Evolutionary conservation across 1,140 invertebrate species (phyloP), one percentile per base, ranked within the genome.

Genomic region (Monochamus saltuarius): DNA sequence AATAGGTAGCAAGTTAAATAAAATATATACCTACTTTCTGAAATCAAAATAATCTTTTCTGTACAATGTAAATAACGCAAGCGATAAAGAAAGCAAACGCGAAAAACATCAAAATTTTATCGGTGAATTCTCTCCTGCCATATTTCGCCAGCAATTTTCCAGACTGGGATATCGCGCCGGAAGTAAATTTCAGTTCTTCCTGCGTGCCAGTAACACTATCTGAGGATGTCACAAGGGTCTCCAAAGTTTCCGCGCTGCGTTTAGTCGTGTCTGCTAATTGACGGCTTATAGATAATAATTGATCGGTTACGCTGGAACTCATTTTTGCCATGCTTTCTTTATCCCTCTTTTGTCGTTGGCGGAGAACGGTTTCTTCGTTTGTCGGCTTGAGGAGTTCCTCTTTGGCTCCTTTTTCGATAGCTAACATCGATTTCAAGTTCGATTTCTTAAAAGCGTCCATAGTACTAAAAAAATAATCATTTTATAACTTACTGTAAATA

Each of bases 111-210:
- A 98, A 80, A 43, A 95, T 84, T 83, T 96, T 97, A 74, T 98
- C 95, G 0, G 96, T 98, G 52, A 94, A 88, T 80, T 98, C 95
- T 29, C 95, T 78, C 64, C 95, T 80, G 2, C 91, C 92, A 79
- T 97, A 98, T 81, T 98, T 98, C 16, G 90, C 93, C 37, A 98
- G 78, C 2, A 98, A 80, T 77, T 94, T 95, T 58, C 89, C 87
- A 0, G 94, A 95, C 72, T 94, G 92, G 10, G 86, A 81, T 65
- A 98, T 95, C 8, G 89, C 88, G 65, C 90, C 87, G 7, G 90
- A 89, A 61, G 95, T 95, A 57, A 86, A 84, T 66, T 90, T 86
- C 11, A 97, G 79, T 77, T 98, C 95, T 67, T 90, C 89, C 67
- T 87, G 85, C 4, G 92, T 96, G 7, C 86, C 85, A 72, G 85